phyloP scores from a whole-genome alignment of 2,888 invertebrate species.

The Junonia oenone region DNA sequence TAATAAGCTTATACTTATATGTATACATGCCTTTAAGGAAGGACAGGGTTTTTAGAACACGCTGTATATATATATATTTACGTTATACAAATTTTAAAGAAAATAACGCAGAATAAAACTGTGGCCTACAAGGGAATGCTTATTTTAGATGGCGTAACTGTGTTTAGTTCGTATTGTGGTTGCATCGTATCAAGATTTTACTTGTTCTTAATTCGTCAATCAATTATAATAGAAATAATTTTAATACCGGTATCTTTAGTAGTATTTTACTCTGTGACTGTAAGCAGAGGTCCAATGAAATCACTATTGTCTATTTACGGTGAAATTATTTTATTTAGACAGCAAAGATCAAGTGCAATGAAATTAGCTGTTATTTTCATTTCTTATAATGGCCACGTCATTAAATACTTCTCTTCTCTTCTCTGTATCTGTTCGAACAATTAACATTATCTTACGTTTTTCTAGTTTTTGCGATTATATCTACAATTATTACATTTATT shows the following conservation, averaged over 20 bases:
- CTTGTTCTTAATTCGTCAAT: conserved; percentile 27
- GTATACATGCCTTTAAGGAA: no score
- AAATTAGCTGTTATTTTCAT: conserved; percentile 34
- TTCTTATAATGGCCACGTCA: conserved; percentile 34
- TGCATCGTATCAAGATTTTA: conserved; percentile 43
- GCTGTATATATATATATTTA: no score
- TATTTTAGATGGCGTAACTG: conserved; percentile 38
- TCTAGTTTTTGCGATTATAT: conserved; percentile 37
- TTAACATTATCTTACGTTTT: conserved; percentile 39
- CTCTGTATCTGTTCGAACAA: conserved; percentile 34
- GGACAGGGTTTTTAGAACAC: no score
- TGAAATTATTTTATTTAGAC: conserved; percentile 38
- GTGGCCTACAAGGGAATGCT: conserved; percentile 38
- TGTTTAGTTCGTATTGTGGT: conserved; percentile 48
- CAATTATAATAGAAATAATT: conserved; percentile 30
- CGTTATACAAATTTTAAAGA: conserved; percentile 32
- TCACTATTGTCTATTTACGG: conserved; percentile 39
- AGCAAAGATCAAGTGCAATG: conserved; percentile 32
- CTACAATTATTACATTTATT: conserved; percentile 30
- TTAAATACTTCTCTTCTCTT: conserved; percentile 39
- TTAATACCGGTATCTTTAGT: conserved; percentile 40
- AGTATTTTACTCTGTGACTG: conserved; percentile 39
- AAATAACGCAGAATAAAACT: conserved; percentile 32
- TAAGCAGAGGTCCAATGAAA: conserved; percentile 44
- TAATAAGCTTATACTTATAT: no score